Conservation (phyloP, 2,797 vertebrate genomes). For the Leptatherina wallacei region DNA sequence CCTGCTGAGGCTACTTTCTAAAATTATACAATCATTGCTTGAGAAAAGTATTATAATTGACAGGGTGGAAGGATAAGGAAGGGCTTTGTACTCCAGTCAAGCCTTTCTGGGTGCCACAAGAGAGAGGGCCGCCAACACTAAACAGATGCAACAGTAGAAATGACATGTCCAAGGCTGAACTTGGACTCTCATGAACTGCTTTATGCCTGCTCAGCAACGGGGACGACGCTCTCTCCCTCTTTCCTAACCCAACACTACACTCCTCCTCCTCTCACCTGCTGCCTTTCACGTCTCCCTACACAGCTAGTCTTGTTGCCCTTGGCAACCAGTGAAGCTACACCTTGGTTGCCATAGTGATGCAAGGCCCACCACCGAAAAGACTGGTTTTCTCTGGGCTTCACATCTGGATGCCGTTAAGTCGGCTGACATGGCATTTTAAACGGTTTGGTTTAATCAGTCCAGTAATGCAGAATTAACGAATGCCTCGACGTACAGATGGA, state of each 20-base stretch:
- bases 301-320: constrained; percentile 61
- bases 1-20: neutral
- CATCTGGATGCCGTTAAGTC: constrained; percentile 52
- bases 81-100: neutral
- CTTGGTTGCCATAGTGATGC: constrained; percentile 72
- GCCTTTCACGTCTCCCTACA: constrained; percentile 31
- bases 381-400: constrained; percentile 39
- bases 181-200: constrained; percentile 5
- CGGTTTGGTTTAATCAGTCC: neutral
- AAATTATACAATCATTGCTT: constrained; percentile 1
- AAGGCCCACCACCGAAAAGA: constrained; percentile 54
- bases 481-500: neutral
- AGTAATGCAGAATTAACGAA: neutral
- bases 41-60: neutral
- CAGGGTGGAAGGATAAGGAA: neutral
- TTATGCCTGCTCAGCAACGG: constrained; percentile 44
- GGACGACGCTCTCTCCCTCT: constrained; percentile 12
- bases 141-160: constrained; percentile 19
- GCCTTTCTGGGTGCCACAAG: constrained; percentile 2
- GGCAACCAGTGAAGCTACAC: constrained; percentile 76
- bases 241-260: constrained; percentile 11
- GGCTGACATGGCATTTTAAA: constrained; percentile 17
- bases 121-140: constrained; percentile 5
- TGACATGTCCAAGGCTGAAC: constrained; percentile 17
- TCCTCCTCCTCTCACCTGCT: constrained; percentile 59